phyloP scores from a whole-genome alignment of 2,113 vertebrate species.

The Coracopsis vasa region DNA sequence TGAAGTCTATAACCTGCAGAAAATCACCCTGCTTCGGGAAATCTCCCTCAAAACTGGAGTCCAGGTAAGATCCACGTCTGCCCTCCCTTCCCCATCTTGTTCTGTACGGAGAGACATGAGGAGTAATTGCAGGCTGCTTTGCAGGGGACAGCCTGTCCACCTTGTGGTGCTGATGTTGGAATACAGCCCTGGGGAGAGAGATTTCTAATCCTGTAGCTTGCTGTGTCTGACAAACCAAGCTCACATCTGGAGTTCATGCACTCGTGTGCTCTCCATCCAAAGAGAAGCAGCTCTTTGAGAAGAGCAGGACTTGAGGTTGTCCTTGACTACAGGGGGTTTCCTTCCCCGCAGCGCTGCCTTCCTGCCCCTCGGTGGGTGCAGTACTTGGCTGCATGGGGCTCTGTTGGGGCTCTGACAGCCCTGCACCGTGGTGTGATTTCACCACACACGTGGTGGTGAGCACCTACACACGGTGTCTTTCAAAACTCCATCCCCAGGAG shows the following conservation, averaged over 20 bases:
- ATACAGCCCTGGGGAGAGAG: neutral
- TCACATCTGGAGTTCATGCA: fast-evolving
- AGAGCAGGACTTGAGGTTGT: neutral
- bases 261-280: fast-evolving
- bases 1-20: conserved; percentile 91
- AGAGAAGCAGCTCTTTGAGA: neutral
- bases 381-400: neutral
- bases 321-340: neutral
- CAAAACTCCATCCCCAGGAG: neutral
- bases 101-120: neutral
- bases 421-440: fast-evolving
- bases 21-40: conserved; percentile 92
- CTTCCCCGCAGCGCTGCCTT: neutral
- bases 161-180: neutral
- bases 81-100: neutral
- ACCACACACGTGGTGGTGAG: neutral
- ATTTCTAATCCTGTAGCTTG: neutral
- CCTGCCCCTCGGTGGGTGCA: neutral
- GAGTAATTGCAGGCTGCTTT: too few species aligned
- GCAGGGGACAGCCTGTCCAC: neutral
- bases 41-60: conserved; percentile 95
- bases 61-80: conserved; percentile 76
- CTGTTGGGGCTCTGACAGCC: neutral
- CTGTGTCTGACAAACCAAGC: neutral
- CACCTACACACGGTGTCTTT: fast-evolving